Evolutionary conservation across 2,113 vertebrate genomes (phyloP), one percentile per base, ranked within the genome.

Genomic region (Vulpes vulpes): DNA sequence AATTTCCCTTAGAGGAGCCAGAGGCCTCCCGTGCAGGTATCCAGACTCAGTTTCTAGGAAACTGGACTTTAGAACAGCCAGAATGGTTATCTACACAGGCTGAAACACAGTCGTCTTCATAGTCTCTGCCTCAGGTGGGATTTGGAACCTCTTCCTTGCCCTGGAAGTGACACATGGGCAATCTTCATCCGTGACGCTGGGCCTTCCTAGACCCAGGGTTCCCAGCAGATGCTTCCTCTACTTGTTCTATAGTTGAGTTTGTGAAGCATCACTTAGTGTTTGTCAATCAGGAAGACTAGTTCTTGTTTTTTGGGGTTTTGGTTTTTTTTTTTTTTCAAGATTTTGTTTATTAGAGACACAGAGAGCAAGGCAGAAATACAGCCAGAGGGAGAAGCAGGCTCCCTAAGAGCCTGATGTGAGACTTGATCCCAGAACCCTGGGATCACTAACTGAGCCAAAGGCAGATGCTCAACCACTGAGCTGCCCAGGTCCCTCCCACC

Each of bases 121-220:
- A 27, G 22, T 65, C 10, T 2, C 51, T 89, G 62, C 73, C 51
- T 2, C 8, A 1, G 4, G 25, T 86, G 7, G 60, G 73, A 65
- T 94, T 73, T 80, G n/a, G 89, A 79, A 94, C 84, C 27, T 79
- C 51, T 25, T 83, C 60, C 35, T 35, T 79, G 91, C 49, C 73
- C 78, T 55, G 78, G 16, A 62, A 82, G 30, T 96, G 96, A 95
- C 35, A 96, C 95, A 57, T 1, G 0, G 4, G 23, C 35, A 23
- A 11, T 17, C 81, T 73, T 83, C 49, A 86, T 76, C 71, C 60
- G n/a, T 23, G 5, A 1, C 8, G 6, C 7, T 0, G 20, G 35
- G 12, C 78, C 73, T 73, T 92, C 81, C 84, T 92, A 14, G 62
- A 73, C 43, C 11, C 49, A 5, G 30, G 67, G 59, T 64, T 83